A percentile compares a stretch with the other conserved stretches of the same genome.
phyloP scores from a whole-genome alignment of 37 sponge, comb jelly and placozoan species.

The Halichondria panicea region DNA sequence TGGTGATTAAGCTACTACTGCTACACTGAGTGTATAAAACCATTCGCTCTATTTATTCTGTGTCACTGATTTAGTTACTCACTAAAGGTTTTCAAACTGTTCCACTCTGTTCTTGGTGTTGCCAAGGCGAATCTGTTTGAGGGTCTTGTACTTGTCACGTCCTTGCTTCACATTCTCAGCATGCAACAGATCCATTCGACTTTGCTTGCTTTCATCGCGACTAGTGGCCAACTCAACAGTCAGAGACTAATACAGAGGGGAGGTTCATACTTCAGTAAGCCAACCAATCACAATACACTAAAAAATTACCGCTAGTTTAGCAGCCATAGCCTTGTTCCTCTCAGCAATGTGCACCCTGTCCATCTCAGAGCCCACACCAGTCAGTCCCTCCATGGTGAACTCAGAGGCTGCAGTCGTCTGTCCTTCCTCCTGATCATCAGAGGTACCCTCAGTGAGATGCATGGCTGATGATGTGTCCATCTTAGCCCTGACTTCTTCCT shows the following conservation, averaged over 20 bases:
- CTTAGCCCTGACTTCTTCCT: constrained; percentile 30
- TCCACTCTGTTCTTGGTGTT: constrained; percentile 96
- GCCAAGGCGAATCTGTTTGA: constrained; percentile 91
- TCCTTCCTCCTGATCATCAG: constrained; percentile 51
- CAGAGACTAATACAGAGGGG: constrained; percentile 46
- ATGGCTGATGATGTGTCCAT: constrained; percentile 10
- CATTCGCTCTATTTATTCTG: too few relatives aligned
- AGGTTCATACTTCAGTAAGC: neutral
- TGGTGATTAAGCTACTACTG: too few relatives aligned
- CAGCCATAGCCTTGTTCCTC: constrained; percentile 86
- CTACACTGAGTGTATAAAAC: too few relatives aligned
- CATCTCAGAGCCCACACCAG: constrained; percentile 67
- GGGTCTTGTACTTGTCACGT: constrained; percentile 98
- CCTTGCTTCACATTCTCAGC: constrained; percentile 86
- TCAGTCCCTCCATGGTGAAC: constrained; percentile 61
- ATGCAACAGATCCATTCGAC: constrained; percentile 82
- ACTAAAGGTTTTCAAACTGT: constrained; percentile 93
- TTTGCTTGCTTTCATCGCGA: constrained; percentile 74
- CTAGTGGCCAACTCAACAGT: constrained; percentile 71
- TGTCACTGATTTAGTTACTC: too few relatives aligned
- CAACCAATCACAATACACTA: neutral
- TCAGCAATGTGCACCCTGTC: constrained; percentile 73
- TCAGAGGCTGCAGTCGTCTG: constrained; percentile 43
- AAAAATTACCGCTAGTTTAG: constrained; percentile 68
- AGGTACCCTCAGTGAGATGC: constrained; percentile 19